Evolutionary conservation across 2,797 vertebrate species (phyloP).

Genomic region (Pelochelys cantorii): DNA sequence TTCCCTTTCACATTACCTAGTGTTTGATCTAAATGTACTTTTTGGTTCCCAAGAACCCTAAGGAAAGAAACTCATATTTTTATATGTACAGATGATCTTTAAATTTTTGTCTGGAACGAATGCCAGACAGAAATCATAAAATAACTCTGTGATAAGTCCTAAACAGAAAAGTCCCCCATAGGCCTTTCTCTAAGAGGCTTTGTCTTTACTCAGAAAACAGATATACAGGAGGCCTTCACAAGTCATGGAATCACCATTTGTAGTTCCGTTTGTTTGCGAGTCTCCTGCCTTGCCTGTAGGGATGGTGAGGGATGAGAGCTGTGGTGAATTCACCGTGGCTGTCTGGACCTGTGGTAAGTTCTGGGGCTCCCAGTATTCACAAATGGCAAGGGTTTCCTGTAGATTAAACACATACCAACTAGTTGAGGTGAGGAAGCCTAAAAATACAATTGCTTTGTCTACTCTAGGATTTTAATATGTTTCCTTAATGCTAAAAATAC

Average conservation of each 20-base stretch:
- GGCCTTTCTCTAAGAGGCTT: neutral
- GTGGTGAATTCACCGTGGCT: too few species aligned
- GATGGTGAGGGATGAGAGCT: too few species aligned
- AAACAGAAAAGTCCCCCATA: neutral
- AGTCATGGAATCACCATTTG: too few species aligned
- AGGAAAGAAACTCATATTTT: neutral
- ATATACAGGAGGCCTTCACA: neutral
- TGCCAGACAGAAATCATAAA: slow-evolving; percentile 6
- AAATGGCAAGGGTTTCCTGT: too few species aligned
- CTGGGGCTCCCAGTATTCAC: too few species aligned
- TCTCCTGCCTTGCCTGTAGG: too few species aligned
- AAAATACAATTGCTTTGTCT: too few species aligned
- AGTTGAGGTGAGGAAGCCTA: neutral
- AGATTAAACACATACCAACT: neutral
- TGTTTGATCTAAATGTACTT: neutral
- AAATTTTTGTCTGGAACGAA: neutral
- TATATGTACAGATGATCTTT: neutral
- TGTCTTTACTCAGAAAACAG: neutral
- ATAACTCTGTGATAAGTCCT: neutral
- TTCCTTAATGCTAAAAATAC: too few species aligned
- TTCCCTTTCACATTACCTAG: neutral
- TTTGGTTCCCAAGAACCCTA: neutral
- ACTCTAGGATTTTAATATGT: too few species aligned
- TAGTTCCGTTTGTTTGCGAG: too few species aligned
- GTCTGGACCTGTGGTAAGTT: too few species aligned